A percentile compares a stretch with the other conserved stretches of the same genome.
phyloP scores from a whole-genome alignment of 1,140 invertebrate species.

The Papilio glaucus region DNA sequence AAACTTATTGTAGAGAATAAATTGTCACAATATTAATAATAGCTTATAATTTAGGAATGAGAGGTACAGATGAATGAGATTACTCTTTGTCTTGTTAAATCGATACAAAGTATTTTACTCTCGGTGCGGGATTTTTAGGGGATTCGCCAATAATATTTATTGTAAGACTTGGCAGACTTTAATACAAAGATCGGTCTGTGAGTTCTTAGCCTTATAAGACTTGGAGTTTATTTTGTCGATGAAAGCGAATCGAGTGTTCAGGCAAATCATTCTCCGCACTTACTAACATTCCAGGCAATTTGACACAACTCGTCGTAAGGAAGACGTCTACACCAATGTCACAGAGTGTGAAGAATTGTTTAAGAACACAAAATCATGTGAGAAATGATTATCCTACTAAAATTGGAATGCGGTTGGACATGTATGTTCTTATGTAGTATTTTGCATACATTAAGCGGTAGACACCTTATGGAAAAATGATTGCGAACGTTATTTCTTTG shows the following conservation, averaged over 20 bases:
- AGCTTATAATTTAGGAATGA: constrained; percentile 21
- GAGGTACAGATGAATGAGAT: neutral
- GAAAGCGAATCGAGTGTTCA: neutral
- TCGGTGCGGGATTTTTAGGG: no score
- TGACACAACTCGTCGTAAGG: neutral
- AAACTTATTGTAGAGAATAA: constrained; percentile 27
- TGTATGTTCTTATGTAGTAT: no score
- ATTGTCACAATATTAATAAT: constrained; percentile 28
- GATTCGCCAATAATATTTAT: no score
- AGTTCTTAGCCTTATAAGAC: neutral
- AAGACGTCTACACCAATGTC: neutral
- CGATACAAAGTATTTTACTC: neutral
- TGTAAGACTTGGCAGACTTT: no score
- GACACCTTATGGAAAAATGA: no score
- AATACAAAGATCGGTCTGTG: no score
- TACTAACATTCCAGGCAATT: neutral
- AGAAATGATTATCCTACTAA: no score
- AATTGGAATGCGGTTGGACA: no score
- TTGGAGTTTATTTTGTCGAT: neutral
- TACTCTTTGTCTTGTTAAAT: constrained; percentile 18
- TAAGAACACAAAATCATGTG: neutral
- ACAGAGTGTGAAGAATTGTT: neutral
- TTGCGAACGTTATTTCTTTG: no score
- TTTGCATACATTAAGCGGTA: no score
- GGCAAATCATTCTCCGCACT: neutral